Conservation (phyloP, 2,113 vertebrate species). For the Podocnemis expansa region DNA sequence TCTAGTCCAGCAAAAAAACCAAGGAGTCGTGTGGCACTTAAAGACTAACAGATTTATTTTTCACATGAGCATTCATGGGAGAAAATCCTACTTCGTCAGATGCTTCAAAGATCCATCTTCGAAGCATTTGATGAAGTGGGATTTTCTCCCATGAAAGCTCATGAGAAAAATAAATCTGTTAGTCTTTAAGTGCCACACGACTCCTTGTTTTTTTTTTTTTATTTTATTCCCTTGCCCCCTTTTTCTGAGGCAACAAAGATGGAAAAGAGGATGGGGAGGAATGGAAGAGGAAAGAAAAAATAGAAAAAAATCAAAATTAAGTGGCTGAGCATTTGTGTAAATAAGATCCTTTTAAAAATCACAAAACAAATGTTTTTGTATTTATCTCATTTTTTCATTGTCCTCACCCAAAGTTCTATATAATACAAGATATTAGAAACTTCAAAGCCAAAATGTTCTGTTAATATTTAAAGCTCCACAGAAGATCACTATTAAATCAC, state of each 20-base stretch:
- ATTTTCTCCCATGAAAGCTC: too few species aligned
- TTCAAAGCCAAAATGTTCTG: not conserved
- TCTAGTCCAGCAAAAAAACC: too few species aligned
- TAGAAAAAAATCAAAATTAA: not conserved
- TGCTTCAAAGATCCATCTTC: too few species aligned
- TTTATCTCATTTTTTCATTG: not conserved
- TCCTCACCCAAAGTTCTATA: not conserved
- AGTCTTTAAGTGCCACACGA: too few species aligned
- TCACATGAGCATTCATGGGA: too few species aligned
- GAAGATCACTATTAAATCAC: not conserved
- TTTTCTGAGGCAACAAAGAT: fast-evolving
- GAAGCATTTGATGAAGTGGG: too few species aligned
- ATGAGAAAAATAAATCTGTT: too few species aligned
- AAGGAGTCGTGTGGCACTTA: too few species aligned
- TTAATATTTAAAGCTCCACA: not conserved
- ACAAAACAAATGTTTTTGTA: not conserved
- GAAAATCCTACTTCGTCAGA: too few species aligned
- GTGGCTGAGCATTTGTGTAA: not conserved
- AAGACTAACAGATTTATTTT: too few species aligned
- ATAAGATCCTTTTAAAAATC: not conserved
- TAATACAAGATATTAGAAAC: not conserved
- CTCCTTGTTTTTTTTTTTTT: too few species aligned
- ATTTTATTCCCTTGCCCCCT: not conserved
- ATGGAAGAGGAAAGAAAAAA: not conserved
- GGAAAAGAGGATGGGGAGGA: not conserved